phyloP scores from a whole-genome alignment of 2,113 vertebrate genomes.

The Choloepus hoffmanni region DNA sequence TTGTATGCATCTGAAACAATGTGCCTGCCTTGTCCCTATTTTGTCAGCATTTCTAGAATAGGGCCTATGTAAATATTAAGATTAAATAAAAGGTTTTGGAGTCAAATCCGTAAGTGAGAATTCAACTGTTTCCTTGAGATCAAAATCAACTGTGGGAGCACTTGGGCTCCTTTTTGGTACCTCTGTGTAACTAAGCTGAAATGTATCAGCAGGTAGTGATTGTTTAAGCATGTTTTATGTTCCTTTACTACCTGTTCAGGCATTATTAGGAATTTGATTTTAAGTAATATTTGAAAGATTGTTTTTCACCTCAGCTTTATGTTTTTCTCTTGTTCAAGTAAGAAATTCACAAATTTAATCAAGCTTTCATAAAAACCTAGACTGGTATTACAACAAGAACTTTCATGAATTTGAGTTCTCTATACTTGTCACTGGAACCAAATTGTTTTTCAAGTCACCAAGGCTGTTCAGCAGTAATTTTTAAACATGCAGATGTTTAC shows the following conservation, averaged over 20 bases:
- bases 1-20: not conserved
- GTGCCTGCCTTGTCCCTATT: not conserved
- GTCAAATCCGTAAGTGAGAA: not conserved
- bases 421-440: conserved; percentile 20
- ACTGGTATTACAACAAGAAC: not conserved
- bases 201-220: not conserved
- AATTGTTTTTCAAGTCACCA: conserved; percentile 18
- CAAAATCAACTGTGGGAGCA: not conserved
- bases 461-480: not conserved
- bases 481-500: not conserved
- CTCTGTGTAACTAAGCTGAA: not conserved
- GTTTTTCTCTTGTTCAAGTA: conserved; percentile 34
- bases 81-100: conserved; percentile 18
- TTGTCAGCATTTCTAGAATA: conserved; percentile 30
- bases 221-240: conserved; percentile 28
- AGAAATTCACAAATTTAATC: conserved; percentile 30
- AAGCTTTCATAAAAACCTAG: conserved; percentile 10
- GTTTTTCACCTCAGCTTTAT: conserved; percentile 45
- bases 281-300: conserved; percentile 29
- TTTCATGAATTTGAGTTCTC: conserved; percentile 34
- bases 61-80: conserved; percentile 1
- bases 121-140: conserved; percentile 9
- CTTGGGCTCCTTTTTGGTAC: not conserved
- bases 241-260: not conserved
- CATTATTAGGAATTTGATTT: not conserved